Evolutionary conservation across 1,140 invertebrate genomes (phyloP), one percentile per base, ranked within the genome.

Genomic region (Caenorhabditis latens): DNA sequence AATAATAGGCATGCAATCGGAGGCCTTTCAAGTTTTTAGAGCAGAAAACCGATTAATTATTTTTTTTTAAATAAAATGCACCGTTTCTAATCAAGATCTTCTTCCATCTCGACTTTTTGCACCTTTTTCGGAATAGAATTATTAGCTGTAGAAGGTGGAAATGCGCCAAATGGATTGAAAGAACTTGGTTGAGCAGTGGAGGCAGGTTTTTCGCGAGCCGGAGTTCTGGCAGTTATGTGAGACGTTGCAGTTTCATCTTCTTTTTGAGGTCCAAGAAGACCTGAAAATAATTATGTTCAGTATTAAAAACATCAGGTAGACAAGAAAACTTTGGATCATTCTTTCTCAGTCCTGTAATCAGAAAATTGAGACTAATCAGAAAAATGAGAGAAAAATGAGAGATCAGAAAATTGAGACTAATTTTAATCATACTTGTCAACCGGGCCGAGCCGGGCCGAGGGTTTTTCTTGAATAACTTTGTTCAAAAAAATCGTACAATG

Each of bases 91-190:
- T 79, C 71, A 7, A 79, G 71, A 79, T 79, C 71, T n/a, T 79
- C 71, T 24, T 79, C 71, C 13, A 79, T n/a, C n/a, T 79, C 71
- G 4, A 79, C 71, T 50, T 79, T 79, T 50, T 71, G 65, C n/a
- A 71, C 19, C 8, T 71, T 71, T n/a, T 79, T 79, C n/a, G 71
- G 71, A 53, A 50, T 5, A n/a, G 46, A 21, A 50, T 40, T 13
- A 19, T n/a, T 2, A 32, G n/a, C 19, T 11, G 46, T 4, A 9
- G 71, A 6, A 1, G 11, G 11, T 13, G 42, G 9, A 65, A 32
- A 13, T 16, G 65, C 14, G 11, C 13, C 1, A n/a, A 79, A 79
- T 50, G 46, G 7, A 32, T 13, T 40, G 9, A 79, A 50, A 24
- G 71, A n/a, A 50, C 46, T 11, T 50, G 43, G 43, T 24, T 79